Conservation (phyloP, 2,113 vertebrate species). For the Brachyistius frenatus region DNA sequence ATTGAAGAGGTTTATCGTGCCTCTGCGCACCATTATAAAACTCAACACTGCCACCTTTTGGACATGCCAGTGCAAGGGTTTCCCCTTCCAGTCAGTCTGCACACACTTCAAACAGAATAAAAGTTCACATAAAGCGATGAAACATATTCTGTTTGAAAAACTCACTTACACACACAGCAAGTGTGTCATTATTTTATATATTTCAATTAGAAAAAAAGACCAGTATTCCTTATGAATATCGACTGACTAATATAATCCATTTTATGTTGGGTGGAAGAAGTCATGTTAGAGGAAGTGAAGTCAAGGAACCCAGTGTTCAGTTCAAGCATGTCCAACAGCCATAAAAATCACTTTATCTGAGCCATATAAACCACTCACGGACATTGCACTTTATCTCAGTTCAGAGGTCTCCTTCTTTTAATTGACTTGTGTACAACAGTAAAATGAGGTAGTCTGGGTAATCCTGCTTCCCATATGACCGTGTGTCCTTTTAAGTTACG, state of each 20-base stretch:
- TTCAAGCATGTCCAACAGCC: conserved; percentile 82
- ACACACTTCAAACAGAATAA: not conserved
- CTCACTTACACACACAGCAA: not conserved
- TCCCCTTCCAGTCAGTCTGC: conserved; percentile 1
- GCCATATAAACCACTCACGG: conserved; percentile 89
- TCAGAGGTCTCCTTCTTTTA: conserved; percentile 79
- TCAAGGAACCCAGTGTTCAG: conserved; percentile 86
- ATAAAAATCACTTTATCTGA: conserved; percentile 93
- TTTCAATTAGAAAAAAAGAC: not conserved
- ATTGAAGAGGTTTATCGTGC: conserved; percentile 20
- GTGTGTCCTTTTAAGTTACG: not conserved
- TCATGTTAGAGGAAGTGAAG: conserved; percentile 45
- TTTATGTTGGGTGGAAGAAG: not conserved
- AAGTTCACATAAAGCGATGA: not conserved
- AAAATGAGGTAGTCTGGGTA: conserved; percentile 30
- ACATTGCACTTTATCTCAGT: conserved; percentile 87
- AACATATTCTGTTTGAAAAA: conserved; percentile 3
- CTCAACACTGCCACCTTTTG: conserved; percentile 98
- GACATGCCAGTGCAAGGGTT: conserved; percentile 58
- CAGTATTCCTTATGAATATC: not conserved
- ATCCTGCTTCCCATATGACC: conserved; percentile 5
- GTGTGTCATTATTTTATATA: not conserved
- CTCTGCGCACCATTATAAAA: conserved; percentile 74
- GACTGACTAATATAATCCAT: not conserved
- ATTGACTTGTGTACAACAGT: conserved; percentile 67